phyloP scores from a whole-genome alignment of 2,113 vertebrate species.

The Pica pica region DNA sequence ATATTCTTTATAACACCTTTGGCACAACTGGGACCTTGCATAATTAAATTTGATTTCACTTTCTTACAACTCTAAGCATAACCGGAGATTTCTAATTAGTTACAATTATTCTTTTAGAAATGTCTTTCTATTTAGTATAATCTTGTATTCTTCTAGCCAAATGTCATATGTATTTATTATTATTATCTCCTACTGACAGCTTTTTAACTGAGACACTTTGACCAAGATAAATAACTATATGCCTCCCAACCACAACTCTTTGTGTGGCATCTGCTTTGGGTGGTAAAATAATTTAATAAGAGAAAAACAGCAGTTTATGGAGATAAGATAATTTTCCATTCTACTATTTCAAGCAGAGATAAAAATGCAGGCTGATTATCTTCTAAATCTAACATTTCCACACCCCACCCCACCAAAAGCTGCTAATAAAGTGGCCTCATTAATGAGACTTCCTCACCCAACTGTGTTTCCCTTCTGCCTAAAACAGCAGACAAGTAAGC shows the following conservation, averaged over 20 bases:
- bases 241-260: neutral
- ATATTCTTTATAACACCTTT: slow-evolving; percentile 45
- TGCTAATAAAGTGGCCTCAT: neutral
- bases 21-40: slow-evolving; percentile 37
- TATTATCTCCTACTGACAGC: slow-evolving; percentile 21
- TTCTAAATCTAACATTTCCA: neutral
- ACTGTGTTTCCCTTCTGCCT: neutral
- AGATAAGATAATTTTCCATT: slow-evolving; percentile 18
- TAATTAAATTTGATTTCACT: slow-evolving; percentile 68
- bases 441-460: neutral
- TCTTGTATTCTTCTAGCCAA: slow-evolving; percentile 5
- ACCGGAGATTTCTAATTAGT: slow-evolving; percentile 59
- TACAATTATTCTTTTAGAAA: slow-evolving; percentile 34
- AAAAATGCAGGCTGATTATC: neutral
- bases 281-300: slow-evolving; percentile 2
- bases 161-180: slow-evolving; percentile 18
- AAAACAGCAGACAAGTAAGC: neutral
- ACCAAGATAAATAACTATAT: neutral
- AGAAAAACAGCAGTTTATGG: neutral
- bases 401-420: neutral
- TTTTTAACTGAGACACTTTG: neutral
- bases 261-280: slow-evolving; percentile 13
- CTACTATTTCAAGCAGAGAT: neutral
- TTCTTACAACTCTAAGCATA: slow-evolving; percentile 33
- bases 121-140: slow-evolving; percentile 20